Base-by-base conservation (phyloP, 2,113 vertebrate species). In the Coregonus clupeaformis region DNA sequence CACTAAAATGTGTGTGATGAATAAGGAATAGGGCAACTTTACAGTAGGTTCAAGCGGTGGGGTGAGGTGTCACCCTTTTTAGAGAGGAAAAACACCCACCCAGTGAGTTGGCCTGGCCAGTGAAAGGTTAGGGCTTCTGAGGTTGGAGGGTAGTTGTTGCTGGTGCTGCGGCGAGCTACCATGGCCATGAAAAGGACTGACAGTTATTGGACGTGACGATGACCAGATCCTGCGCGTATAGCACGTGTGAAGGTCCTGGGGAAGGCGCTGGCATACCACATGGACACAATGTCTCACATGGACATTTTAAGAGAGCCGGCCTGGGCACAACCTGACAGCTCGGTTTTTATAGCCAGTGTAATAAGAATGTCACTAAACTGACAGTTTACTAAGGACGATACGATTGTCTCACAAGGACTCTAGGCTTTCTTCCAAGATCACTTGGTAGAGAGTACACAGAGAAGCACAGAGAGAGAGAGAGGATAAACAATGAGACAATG, bases 331-430 rank as follows among this genome's bases (percentile, higher is more conserved):
- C 63, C 24, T 36, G 71, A 32, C 76, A 75, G 83, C 80, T 83
- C 77, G 76, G 76, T 75, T 86, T 85, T 85, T 80, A 68, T 74
- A 82, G 76, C 60, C 65, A 63, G 72, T 18, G 71, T 73, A 72
- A 76, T 67, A 84, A 82, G 84, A 88, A 89, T 80, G 84, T 80
- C 82, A 80, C 69, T 0, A 47, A 75, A 78, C 68, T 75, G 83
- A 83, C 78, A 80, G 81, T 84, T 85, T 78, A 86, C 72, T 76
- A 69, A 32, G 72, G 75, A 73, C 69, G 72, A 84, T 87, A 74
- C 76, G 78, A 83, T 79, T 82, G 77, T 84, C 70, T 75, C 84
- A 74, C 65, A 7, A 81, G 69, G 9, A 36, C 63, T 85, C 25
- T 73, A 71, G 89, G 83, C 84, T 52, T 2, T 12, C 36, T 69